Evolutionary conservation across 2,113 vertebrate genomes (phyloP).

Genomic region (Menidia beryllina): DNA sequence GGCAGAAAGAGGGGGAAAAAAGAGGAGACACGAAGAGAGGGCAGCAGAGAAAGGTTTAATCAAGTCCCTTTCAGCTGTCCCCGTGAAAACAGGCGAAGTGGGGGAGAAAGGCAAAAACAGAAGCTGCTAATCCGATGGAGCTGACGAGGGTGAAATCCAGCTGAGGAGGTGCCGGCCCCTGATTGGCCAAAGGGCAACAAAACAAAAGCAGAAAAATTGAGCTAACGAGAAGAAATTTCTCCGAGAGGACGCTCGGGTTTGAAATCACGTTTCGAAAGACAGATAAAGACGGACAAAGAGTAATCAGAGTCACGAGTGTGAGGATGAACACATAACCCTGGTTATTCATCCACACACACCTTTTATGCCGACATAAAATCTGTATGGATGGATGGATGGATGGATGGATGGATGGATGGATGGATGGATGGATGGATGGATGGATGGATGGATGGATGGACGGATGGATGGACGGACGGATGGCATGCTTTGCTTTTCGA

Average conservation of each 20-base stretch:
- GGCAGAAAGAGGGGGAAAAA: not conserved
- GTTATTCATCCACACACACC: slow-evolving; percentile 35
- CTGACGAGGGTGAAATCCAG: slow-evolving; percentile 45
- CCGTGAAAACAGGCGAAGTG: slow-evolving; percentile 34
- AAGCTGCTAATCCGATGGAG: slow-evolving; percentile 32
- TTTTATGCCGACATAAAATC: slow-evolving; percentile 64
- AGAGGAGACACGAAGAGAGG: slow-evolving; percentile 24
- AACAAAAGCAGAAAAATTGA: slow-evolving; percentile 9
- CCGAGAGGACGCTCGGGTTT: slow-evolving; percentile 14
- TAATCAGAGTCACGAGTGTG: slow-evolving; percentile 29
- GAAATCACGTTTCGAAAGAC: slow-evolving; percentile 3
- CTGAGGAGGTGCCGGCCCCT: slow-evolving; percentile 40
- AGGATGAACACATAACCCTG: slow-evolving; percentile 16
- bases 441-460: slow-evolving; percentile 16
- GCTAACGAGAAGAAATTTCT: slow-evolving; percentile 13
- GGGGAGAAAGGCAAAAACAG: no score
- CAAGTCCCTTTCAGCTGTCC: slow-evolving; percentile 69
- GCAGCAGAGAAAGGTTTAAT: slow-evolving; percentile 62
- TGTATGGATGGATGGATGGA: slow-evolving; percentile 14
- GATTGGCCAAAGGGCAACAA: slow-evolving; percentile 32
- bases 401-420: no score
- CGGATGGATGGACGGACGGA: slow-evolving; percentile 11
- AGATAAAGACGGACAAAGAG: slow-evolving; percentile 17
- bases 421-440: slow-evolving; percentile 23
- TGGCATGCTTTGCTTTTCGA: slow-evolving; percentile 50